Percentiles rank a stretch among this genome's conserved stretches.
These are phyloP conservation scores for Thripadectes ignobilis DNA, from an alignment of 2,797 vertebrate genomes.

Conservation along the genomic window DNA sequence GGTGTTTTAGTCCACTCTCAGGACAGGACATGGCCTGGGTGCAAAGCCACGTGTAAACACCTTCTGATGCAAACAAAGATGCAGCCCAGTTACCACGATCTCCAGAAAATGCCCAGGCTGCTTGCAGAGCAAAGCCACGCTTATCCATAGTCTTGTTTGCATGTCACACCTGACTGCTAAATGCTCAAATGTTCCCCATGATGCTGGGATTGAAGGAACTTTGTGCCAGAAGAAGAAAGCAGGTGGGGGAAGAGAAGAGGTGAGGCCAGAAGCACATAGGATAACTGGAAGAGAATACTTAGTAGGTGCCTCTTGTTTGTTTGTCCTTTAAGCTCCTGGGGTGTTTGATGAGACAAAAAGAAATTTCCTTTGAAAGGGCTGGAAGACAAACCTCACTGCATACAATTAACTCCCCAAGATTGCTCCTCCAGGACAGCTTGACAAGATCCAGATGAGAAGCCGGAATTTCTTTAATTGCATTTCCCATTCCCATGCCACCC, in stretches of 20 bases:
- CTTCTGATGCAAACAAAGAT: not conserved
- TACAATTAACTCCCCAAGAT: not conserved
- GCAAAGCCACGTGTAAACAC: not conserved
- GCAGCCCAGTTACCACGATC: not conserved
- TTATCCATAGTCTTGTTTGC: not conserved
- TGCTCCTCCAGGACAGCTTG: not conserved
- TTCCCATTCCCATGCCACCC: not conserved
- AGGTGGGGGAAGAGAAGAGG: not conserved
- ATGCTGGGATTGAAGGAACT: not conserved
- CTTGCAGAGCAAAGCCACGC: not conserved
- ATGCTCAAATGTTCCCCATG: not conserved
- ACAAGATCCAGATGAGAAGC: not conserved
- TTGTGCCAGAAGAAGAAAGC: not conserved
- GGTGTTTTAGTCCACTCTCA: not conserved
- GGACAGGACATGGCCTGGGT: not conserved
- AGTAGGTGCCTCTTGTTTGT: not conserved
- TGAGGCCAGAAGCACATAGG: not conserved
- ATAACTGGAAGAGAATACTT: not conserved
- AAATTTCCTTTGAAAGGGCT: not conserved
- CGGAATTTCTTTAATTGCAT: slow-evolving; percentile 6
- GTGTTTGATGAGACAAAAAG: not conserved
- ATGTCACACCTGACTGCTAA: not conserved
- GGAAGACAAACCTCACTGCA: not conserved
- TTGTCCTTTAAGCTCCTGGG: not conserved
- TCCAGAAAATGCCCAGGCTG: not conserved